Evolutionary conservation across 2,888 invertebrate genomes (phyloP).

Genomic region (Gari tellinella): DNA sequence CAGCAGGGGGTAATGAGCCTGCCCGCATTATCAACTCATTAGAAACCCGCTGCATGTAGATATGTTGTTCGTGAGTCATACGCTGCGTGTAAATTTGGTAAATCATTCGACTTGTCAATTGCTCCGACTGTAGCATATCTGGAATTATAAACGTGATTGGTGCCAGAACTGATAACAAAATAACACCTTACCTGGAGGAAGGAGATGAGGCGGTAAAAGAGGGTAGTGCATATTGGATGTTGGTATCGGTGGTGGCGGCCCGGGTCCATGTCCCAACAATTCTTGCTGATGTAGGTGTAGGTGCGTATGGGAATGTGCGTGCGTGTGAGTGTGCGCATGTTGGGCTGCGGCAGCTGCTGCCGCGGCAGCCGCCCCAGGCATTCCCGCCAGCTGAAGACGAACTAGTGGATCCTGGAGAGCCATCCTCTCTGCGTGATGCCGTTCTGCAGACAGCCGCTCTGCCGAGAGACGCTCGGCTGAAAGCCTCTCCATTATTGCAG

Average conservation of each 20-base stretch:
- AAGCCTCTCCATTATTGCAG: conserved; percentile 88
- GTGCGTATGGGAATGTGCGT: conserved; percentile 96
- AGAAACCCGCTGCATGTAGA: conserved; percentile 79
- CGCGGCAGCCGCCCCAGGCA: conserved; percentile 81
- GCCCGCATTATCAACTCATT: conserved; percentile 77
- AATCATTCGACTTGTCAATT: conserved; percentile 80
- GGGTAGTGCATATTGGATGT: conserved; percentile 58
- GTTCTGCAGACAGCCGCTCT: conserved; percentile 87
- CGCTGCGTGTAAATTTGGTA: conserved; percentile 81
- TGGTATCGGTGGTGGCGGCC: conserved; percentile 45
- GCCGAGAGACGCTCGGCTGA: conserved; percentile 84
- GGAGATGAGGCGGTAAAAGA: conserved; percentile 62
- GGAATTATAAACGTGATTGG: conserved; percentile 54
- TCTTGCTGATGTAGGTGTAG: conserved; percentile 88
- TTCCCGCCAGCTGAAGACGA: conserved; percentile 96
- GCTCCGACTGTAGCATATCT: conserved; percentile 78
- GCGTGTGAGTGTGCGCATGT: conserved; percentile 88
- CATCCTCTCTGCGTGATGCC: conserved; percentile 57
- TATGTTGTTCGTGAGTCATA: conserved; percentile 77
- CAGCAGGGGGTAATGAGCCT: conserved; percentile 23
- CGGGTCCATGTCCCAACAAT: conserved; percentile 44
- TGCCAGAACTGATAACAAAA: background rate
- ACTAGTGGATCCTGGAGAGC: conserved; percentile 96
- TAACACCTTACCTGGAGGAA: conserved; percentile 72
- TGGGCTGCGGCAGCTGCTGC: conserved; percentile 66